Percentiles rank a stretch among this genome's conserved stretches.
Evolutionary conservation across 2,797 vertebrate genomes (phyloP).

Genomic region (Poliocrania exsul): DNA sequence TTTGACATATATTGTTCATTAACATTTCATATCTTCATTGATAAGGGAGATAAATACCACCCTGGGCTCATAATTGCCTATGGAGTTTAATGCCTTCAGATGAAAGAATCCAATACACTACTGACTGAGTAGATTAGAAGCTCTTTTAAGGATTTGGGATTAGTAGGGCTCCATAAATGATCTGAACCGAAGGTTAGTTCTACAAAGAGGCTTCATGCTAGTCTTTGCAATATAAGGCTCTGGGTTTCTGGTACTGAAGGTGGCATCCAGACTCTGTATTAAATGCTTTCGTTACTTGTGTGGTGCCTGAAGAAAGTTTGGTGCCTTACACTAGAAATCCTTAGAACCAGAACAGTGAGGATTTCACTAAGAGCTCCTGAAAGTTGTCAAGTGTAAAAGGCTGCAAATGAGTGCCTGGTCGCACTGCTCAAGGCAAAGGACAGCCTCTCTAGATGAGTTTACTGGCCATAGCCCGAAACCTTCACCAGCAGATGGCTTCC

Average conservation of each 20-base stretch:
- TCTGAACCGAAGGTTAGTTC: background rate
- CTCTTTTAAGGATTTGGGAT: slow-evolving; percentile 36
- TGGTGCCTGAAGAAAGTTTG: background rate
- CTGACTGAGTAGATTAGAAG: slow-evolving; percentile 19
- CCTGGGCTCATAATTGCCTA: slow-evolving; percentile 10
- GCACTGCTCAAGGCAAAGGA: background rate
- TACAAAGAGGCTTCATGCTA: background rate
- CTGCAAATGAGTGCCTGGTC: background rate
- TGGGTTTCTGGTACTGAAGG: background rate
- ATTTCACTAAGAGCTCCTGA: background rate
- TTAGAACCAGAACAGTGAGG: background rate
- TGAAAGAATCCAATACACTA: slow-evolving; percentile 28
- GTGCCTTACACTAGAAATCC: background rate
- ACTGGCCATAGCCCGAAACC: background rate
- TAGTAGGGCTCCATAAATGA: slow-evolving; percentile 7
- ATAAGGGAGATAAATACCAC: slow-evolving; percentile 29
- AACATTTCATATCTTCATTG: slow-evolving; percentile 46
- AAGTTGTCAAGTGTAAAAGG: background rate
- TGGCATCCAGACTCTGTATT: background rate
- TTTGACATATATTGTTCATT: slow-evolving; percentile 34
- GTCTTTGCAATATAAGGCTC: background rate
- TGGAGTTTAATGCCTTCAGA: slow-evolving; percentile 26
- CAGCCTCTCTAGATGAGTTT: background rate
- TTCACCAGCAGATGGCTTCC: background rate
- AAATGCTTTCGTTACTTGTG: background rate